These are phyloP conservation scores for Passer montanus DNA, from an alignment of 2,113 vertebrate genomes.

Conservation along the genomic window DNA sequence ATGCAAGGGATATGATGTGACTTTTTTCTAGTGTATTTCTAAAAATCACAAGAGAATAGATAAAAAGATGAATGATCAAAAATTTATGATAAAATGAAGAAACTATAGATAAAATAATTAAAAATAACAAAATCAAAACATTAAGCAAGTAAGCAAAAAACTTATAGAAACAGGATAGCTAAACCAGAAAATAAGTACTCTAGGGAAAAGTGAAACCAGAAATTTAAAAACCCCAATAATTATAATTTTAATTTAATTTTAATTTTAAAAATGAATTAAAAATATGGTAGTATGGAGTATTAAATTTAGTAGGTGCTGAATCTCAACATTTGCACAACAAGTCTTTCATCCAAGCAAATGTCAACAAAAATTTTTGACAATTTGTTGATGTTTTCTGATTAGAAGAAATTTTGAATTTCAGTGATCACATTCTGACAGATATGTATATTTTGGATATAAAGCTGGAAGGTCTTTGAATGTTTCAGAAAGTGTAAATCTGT, in stretches of 20 bases:
- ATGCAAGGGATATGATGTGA: not conserved
- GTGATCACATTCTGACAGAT: not conserved
- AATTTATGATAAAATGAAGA: not conserved
- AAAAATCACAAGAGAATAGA: not conserved
- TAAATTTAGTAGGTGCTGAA: not conserved
- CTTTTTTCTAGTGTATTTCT: not conserved
- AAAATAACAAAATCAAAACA: not conserved
- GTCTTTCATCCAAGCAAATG: not conserved
- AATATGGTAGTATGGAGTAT: fast-evolving
- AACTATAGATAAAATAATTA: not conserved
- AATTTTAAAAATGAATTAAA: not conserved
- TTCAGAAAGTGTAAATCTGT: not conserved
- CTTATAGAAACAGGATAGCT: fast-evolving
- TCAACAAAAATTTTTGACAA: not conserved
- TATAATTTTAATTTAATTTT: not conserved
- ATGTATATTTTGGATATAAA: not conserved
- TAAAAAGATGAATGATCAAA: not conserved
- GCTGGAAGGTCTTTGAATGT: fast-evolving
- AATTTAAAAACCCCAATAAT: fast-evolving
- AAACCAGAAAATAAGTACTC: not conserved
- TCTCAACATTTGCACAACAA: not conserved
- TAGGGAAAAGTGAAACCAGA: not conserved
- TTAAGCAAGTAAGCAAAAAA: not conserved
- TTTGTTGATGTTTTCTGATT: fast-evolving
- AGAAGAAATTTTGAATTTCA: not conserved